A percentile compares a stretch with the other conserved stretches of the same genome.
phyloP scores from a whole-genome alignment of 2,888 invertebrate species.

The Nineta flava region DNA sequence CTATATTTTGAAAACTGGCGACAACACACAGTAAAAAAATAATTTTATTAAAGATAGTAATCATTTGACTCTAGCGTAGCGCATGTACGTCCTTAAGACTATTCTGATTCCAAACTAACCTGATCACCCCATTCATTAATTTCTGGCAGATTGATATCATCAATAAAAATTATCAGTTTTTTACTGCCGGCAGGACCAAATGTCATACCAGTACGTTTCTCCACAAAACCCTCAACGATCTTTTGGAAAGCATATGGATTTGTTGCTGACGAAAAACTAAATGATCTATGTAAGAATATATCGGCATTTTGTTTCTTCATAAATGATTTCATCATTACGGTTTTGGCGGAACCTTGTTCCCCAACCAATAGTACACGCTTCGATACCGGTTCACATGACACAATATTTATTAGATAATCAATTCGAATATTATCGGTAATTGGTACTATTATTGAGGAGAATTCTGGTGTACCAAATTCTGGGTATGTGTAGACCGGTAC shows the following conservation, averaged over 20 bases:
- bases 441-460: slow-evolving; percentile 78
- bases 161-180: slow-evolving; percentile 86
- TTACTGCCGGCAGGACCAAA: slow-evolving; percentile 90
- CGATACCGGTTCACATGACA: slow-evolving; percentile 59
- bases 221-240: slow-evolving; percentile 90
- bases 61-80: too few species aligned
- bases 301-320: slow-evolving; percentile 80
- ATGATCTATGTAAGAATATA: slow-evolving; percentile 66
- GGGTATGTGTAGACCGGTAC: slow-evolving; percentile 80
- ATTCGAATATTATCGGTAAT: slow-evolving; percentile 89
- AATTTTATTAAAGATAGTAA: too few species aligned
- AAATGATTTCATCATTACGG: slow-evolving; percentile 93
- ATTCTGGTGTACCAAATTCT: slow-evolving; percentile 76
- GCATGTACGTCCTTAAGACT: too few species aligned
- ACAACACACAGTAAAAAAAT: too few species aligned
- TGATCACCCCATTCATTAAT: slow-evolving; percentile 97
- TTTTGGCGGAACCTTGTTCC: slow-evolving; percentile 92
- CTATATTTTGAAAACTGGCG: too few species aligned
- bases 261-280: slow-evolving; percentile 93
- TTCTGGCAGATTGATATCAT: slow-evolving; percentile 89
- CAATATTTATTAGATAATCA: slow-evolving; percentile 73
- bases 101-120: slow-evolving; percentile 18
- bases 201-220: slow-evolving; percentile 86
- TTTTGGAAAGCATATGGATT: slow-evolving; percentile 90
- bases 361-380: slow-evolving; percentile 72